Percentiles rank a stretch among this genome's conserved stretches.
These are phyloP conservation scores for Griposia aprilina DNA, from an alignment of 2,888 invertebrate genomes.

Conservation along the genomic window DNA sequence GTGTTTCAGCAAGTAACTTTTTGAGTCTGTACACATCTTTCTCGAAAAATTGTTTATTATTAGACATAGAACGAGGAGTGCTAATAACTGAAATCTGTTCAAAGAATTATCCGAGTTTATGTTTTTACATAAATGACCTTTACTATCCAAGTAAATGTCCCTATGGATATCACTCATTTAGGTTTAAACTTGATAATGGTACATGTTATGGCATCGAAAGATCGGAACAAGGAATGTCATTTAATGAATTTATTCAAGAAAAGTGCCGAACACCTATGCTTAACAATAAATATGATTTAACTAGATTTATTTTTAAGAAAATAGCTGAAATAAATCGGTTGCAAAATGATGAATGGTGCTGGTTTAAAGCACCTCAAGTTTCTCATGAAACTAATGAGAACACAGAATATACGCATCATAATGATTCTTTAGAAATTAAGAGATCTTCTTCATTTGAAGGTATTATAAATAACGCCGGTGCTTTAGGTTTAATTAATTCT, in stretches of 20 bases:
- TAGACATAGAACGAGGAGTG: slow-evolving; percentile 75
- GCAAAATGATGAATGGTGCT: slow-evolving; percentile 79
- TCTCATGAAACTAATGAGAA: slow-evolving; percentile 25
- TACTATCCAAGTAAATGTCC: slow-evolving; percentile 82
- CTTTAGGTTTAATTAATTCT: slow-evolving; percentile 73
- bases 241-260: slow-evolving; percentile 73
- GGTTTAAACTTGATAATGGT: slow-evolving; percentile 80
- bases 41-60: slow-evolving; percentile 80
- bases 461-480: slow-evolving; percentile 80
- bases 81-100: slow-evolving; percentile 79
- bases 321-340: slow-evolving; percentile 75
- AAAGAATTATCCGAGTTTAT: slow-evolving; percentile 80
- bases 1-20: slow-evolving; percentile 68
- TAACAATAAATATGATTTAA: slow-evolving; percentile 69
- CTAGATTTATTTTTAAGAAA: slow-evolving; percentile 81
- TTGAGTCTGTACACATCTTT: slow-evolving; percentile 70
- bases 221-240: slow-evolving; percentile 74
- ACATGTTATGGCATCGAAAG: slow-evolving; percentile 83
- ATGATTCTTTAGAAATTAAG: slow-evolving; percentile 26
- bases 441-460: slow-evolving; percentile 65
- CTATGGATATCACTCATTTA: slow-evolving; percentile 80
- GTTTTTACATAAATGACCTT: slow-evolving; percentile 83
- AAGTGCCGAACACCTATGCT: slow-evolving; percentile 81
- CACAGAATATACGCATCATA: slow-evolving; percentile 24
- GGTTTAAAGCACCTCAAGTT: slow-evolving; percentile 73